phyloP scores from a whole-genome alignment of 2,797 vertebrate genomes.

The Phataginus tricuspis region DNA sequence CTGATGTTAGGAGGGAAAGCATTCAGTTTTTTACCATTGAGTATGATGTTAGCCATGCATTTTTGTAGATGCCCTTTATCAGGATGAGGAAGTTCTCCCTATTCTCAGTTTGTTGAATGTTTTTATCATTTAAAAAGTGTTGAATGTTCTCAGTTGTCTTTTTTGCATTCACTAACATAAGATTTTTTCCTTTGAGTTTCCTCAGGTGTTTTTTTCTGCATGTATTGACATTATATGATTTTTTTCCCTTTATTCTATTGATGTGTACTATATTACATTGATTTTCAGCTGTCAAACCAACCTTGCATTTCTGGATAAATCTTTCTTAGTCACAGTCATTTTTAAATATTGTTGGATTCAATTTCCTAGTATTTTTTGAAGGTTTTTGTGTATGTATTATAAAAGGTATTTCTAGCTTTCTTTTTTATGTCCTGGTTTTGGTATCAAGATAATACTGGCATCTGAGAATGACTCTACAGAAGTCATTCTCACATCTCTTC shows the following conservation, averaged over 20 bases:
- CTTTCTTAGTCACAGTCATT: not conserved
- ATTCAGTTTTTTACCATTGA: not conserved
- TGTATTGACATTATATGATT: not conserved
- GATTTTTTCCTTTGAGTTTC: not conserved
- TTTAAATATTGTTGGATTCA: not conserved
- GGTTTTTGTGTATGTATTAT: not conserved
- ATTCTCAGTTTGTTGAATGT: not conserved
- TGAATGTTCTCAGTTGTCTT: not conserved
- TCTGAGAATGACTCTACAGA: not conserved
- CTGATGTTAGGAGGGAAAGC: not conserved
- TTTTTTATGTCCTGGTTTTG: not conserved
- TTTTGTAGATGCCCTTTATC: not conserved
- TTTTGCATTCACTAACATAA: not conserved
- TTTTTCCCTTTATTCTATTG: not conserved
- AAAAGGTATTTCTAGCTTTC: not conserved
- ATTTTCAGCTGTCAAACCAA: not conserved
- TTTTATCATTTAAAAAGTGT: not conserved
- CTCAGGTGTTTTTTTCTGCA: not conserved
- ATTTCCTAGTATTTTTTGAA: not conserved
- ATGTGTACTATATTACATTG: not conserved
- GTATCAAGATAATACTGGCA: not conserved
- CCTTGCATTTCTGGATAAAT: not conserved
- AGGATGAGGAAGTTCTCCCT: not conserved
- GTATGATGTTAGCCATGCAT: not conserved
- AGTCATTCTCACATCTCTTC: not conserved